Conservation (phyloP, 2,888 invertebrate genomes). For the Calliphora vomitoria region DNA sequence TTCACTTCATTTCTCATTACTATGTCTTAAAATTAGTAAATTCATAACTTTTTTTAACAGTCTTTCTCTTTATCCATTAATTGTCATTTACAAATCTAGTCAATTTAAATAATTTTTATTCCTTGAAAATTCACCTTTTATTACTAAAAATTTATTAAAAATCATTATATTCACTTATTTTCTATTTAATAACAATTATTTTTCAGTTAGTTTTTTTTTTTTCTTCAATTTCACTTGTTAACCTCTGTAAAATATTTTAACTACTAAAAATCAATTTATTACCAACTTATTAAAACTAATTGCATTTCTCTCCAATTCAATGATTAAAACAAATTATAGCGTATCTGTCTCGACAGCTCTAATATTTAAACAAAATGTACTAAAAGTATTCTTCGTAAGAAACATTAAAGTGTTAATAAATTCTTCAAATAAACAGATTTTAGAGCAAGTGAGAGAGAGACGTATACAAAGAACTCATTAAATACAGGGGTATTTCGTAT, state of each 20-base stretch:
- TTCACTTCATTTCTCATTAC: too few relatives aligned
- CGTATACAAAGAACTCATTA: background rate
- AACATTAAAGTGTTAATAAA: slow-evolving; percentile 47
- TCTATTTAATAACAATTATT: background rate
- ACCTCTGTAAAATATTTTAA: slow-evolving; percentile 11
- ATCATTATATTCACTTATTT: background rate
- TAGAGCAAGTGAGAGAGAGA: background rate
- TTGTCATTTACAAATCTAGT: background rate
- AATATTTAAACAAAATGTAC: background rate
- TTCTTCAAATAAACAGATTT: slow-evolving; percentile 38
- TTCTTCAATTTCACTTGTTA: slow-evolving; percentile 61
- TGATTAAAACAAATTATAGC: background rate
- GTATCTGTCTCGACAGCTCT: background rate
- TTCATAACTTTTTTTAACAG: too few relatives aligned
- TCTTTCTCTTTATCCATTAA: too few relatives aligned
- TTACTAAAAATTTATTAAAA: background rate
- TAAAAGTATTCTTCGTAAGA: background rate
- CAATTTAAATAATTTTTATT: background rate
- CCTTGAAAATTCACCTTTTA: slow-evolving; percentile 26
- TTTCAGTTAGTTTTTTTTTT: background rate
- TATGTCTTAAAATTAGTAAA: too few relatives aligned
- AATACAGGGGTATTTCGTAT: background rate
- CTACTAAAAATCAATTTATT: slow-evolving; percentile 35
- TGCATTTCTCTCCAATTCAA: background rate
- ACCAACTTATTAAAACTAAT: slow-evolving; percentile 21